A percentile compares a stretch with the other conserved stretches of the same genome.
These are phyloP conservation scores for Spisula solida DNA, from an alignment of 2,888 invertebrate species.

Conservation along the genomic window DNA sequence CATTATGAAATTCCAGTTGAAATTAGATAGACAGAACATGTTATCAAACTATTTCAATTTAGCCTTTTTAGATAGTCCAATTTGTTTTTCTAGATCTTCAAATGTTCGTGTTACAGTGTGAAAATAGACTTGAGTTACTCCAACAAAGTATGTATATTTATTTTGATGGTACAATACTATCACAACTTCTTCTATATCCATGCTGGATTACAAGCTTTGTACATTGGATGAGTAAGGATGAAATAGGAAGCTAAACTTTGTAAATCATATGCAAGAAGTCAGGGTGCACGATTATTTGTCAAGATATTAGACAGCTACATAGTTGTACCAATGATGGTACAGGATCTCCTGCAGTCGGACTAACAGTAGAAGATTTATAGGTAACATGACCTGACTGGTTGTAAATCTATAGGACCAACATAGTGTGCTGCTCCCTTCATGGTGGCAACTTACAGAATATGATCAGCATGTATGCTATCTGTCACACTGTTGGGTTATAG, in stretches of 20 bases:
- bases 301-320: not conserved
- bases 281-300: not conserved
- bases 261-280: not conserved
- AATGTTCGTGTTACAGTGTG: not conserved
- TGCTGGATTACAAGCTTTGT: no score
- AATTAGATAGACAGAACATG: constrained; percentile 34
- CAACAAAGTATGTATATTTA: not conserved
- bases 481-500: not conserved
- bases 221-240: not conserved
- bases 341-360: not conserved
- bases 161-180: no score
- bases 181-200: no score
- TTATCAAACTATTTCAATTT: constrained; percentile 24
- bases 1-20: constrained; percentile 52
- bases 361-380: constrained; percentile 39
- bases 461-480: not conserved
- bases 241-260: not conserved
- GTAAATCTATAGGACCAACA: constrained; percentile 20
- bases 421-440: not conserved
- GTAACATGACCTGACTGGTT: constrained; percentile 26
- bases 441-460: not conserved
- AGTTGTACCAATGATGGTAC: not conserved
- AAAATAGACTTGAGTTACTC: not conserved
- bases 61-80: not conserved
- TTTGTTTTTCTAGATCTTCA: constrained; percentile 11